These are phyloP conservation scores for Molorchus minor DNA, from an alignment of 2,888 invertebrate genomes.

Conservation along the genomic window DNA sequence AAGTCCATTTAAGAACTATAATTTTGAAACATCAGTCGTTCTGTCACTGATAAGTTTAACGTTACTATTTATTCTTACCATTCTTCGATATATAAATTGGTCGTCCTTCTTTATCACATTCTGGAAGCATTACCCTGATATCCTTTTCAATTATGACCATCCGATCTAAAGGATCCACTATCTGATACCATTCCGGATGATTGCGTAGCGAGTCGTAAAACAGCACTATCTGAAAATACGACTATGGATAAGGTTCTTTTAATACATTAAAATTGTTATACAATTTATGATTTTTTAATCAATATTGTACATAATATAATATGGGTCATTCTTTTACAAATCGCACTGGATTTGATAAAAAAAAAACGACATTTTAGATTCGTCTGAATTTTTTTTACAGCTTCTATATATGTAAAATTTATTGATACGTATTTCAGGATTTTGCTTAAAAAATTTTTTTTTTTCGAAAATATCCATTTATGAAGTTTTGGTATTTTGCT, in stretches of 20 bases:
- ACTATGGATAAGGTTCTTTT: neutral
- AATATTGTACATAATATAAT: neutral
- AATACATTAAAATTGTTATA: no score
- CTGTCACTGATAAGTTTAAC: neutral
- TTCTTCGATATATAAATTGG: conserved; percentile 55
- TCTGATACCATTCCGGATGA: conserved; percentile 56
- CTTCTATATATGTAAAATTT: neutral
- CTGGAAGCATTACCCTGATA: conserved; percentile 51
- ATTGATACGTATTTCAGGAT: neutral
- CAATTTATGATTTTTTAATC: neutral
- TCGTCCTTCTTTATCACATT: conserved; percentile 55
- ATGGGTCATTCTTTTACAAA: neutral
- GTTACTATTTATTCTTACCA: conserved; percentile 43
- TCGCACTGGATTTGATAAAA: no score
- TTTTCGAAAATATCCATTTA: no score
- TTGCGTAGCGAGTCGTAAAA: conserved; percentile 53
- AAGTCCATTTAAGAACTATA: neutral
- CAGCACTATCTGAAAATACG: conserved; percentile 51
- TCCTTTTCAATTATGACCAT: conserved; percentile 52
- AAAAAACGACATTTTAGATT: neutral
- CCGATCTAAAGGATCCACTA: conserved; percentile 45
- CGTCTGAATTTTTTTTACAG: neutral
- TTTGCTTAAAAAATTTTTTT: no score
- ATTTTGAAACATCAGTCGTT: neutral
- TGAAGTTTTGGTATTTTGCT: no score